Evolutionary conservation across 2,888 invertebrate species (phyloP), one percentile per base, ranked within the genome.

Genomic region (Andricus curvator): DNA sequence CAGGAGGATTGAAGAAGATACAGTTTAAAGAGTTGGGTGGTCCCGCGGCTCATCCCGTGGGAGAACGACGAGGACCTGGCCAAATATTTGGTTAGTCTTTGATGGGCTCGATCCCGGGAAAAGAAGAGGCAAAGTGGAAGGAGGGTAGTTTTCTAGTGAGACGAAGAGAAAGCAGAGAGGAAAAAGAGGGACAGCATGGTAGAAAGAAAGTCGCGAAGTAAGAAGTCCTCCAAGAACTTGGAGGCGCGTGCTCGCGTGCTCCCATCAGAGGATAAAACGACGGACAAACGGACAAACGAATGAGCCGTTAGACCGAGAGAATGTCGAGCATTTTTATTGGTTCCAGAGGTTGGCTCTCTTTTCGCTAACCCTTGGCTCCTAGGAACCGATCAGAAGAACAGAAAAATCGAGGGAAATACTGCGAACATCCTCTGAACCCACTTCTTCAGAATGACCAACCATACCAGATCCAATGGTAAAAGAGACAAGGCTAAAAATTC

Each of bases 61-160:
- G 84, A 85, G 85, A 81, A 67, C 78, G 65, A 41, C 48, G 85
- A 89, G 89, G 88, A 90, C 88, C 88, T 91, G 86, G 88, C 85
- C 90, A 92, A 92, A 92, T 92, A 92, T 92, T 92, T 92, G 90
- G 89, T 91, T 91, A 92, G 90, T 89, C 90, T 84, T 85, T 86
- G 86, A 85, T 85, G 85, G 85, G 83, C 80, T 84, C 66, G 67
- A 81, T 79, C 80, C 82, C 81, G 82, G 84, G 79, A 80, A 83
- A 81, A 79, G 77, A 44, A 83, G 80, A 66, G 22, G 78, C 77
- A 74, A 51, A 76, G 62, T 62, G 62, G 51, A 29, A 41, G 70
- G 33, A 66, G 48, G 70, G 41, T 33, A 25, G 78, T 62, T 48
- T 41, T 48, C 44, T 41, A 74, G 79, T n/a, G 44, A 41, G 51